A percentile compares a stretch with the other conserved stretches of the same genome.
phyloP scores from a whole-genome alignment of 2,797 vertebrate species.

The Myoxocephalus aenaeus region DNA sequence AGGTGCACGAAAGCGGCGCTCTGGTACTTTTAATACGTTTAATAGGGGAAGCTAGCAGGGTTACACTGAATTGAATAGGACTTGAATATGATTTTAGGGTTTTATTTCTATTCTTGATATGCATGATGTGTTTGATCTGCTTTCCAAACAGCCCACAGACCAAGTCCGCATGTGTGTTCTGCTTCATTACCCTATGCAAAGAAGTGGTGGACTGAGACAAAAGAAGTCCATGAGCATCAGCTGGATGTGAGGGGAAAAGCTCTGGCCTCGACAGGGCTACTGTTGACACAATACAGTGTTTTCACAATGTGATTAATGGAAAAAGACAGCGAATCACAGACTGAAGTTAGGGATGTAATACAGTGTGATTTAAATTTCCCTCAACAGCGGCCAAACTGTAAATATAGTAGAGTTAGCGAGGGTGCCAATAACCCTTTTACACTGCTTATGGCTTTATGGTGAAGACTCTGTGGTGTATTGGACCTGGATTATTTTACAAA shows the following conservation, averaged over 20 bases:
- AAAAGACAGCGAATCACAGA: constrained; percentile 28
- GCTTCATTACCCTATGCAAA: constrained; percentile 74
- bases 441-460: not conserved
- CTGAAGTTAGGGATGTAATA: not conserved
- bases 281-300: constrained; percentile 36
- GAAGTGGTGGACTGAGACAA: constrained; percentile 57
- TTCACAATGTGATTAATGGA: constrained; percentile 45
- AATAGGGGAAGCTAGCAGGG: not conserved
- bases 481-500: not conserved
- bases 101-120: constrained; percentile 4
- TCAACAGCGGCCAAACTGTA: constrained; percentile 26
- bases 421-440: constrained; percentile 10
- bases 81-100: not conserved
- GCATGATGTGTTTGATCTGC: constrained; percentile 16
- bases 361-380: constrained; percentile 24
- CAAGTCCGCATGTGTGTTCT: constrained; percentile 33
- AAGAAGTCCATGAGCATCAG: constrained; percentile 53
- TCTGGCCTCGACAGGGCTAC: constrained; percentile 14
- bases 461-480: not conserved
- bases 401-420: constrained; percentile 12
- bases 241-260: constrained; percentile 35
- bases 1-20: not conserved
- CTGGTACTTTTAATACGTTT: not conserved
- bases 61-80: not conserved
- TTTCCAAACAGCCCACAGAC: constrained; percentile 40